These are phyloP conservation scores for Ctenoplectra terminalis DNA, from an alignment of 1,140 invertebrate genomes.

Conservation along the genomic window DNA sequence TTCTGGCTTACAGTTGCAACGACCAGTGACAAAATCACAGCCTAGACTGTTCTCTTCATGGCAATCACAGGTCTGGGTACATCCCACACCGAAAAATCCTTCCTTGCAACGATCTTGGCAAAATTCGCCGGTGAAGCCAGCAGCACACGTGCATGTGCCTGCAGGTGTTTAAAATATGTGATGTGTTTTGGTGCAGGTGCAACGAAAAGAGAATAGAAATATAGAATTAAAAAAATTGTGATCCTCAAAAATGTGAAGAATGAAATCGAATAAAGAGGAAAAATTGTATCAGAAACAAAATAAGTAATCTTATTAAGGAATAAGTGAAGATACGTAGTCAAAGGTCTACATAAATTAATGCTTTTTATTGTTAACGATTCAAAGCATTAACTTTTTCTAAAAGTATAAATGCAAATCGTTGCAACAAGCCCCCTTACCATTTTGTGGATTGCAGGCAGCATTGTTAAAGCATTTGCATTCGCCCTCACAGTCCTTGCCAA, in stretches of 20 bases:
- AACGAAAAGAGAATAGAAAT: constrained; percentile 18
- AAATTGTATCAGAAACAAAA: too few species aligned
- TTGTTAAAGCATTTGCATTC: constrained; percentile 92
- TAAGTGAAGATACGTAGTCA: background rate
- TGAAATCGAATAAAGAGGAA: background rate
- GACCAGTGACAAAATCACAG: constrained; percentile 92
- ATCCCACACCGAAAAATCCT: constrained; percentile 89
- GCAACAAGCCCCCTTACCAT: constrained; percentile 83
- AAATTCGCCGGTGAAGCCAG: constrained; percentile 91
- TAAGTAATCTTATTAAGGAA: background rate
- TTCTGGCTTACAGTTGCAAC: constrained; percentile 91
- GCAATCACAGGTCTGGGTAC: constrained; percentile 89
- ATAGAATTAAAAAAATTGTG: too few species aligned
- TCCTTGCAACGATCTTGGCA: constrained; percentile 90
- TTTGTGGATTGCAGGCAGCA: constrained; percentile 93
- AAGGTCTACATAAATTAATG: constrained; percentile 6
- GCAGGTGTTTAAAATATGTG: constrained; percentile 51
- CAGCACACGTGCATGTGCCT: constrained; percentile 93
- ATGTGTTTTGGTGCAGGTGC: constrained; percentile 59
- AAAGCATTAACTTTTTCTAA: constrained; percentile 1
- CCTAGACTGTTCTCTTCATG: constrained; percentile 86
- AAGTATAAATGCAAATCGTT: constrained; percentile 19
- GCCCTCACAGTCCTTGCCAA: constrained; percentile 89
- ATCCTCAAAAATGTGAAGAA: background rate
- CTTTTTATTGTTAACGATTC: background rate